A percentile compares a stretch with the other conserved stretches of the same genome.
phyloP scores from a whole-genome alignment of 2,113 vertebrate species.

The Dipodomys stephensi region DNA sequence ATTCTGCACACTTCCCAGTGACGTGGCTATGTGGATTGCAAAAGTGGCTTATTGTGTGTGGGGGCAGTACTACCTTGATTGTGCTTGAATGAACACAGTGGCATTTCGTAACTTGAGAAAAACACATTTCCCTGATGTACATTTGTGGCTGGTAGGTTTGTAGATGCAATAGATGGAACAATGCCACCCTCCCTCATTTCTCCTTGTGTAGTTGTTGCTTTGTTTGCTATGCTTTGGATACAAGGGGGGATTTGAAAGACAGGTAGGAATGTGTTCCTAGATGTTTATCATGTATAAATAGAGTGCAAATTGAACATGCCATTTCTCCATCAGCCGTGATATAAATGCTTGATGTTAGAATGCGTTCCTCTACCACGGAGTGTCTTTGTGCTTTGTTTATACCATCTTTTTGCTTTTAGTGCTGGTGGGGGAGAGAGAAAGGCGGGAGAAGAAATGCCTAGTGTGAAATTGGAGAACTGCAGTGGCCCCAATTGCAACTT shows the following conservation, averaged over 20 bases:
- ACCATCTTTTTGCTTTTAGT: slow-evolving; percentile 65
- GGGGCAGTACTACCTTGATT: slow-evolving; percentile 67
- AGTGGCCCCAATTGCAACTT: slow-evolving; percentile 38
- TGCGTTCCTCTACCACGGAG: slow-evolving; percentile 66
- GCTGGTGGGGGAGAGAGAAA: neutral
- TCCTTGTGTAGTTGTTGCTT: slow-evolving; percentile 49
- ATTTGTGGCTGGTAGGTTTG: slow-evolving; percentile 79
- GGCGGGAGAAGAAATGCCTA: neutral
- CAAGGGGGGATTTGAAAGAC: slow-evolving; percentile 50
- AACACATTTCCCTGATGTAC: slow-evolving; percentile 77
- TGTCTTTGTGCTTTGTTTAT: slow-evolving; percentile 65
- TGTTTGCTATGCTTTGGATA: slow-evolving; percentile 24
- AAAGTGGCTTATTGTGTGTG: slow-evolving; percentile 35
- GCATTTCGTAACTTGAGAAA: slow-evolving; percentile 73
- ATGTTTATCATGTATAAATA: slow-evolving; percentile 74
- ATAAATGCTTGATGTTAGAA: slow-evolving; percentile 72
- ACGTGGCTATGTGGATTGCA: slow-evolving; percentile 36
- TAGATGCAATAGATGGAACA: slow-evolving; percentile 79
- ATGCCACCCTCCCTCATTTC: slow-evolving; percentile 33
- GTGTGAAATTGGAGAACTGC: slow-evolving; percentile 50
- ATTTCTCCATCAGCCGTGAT: slow-evolving; percentile 73
- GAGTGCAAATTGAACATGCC: slow-evolving; percentile 75
- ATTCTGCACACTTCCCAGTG: slow-evolving; percentile 15
- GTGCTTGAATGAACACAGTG: slow-evolving; percentile 78
- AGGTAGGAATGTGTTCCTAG: slow-evolving; percentile 51